These are phyloP conservation scores for Anorthoa munda DNA, from an alignment of 2,888 invertebrate genomes.

Conservation along the genomic window DNA sequence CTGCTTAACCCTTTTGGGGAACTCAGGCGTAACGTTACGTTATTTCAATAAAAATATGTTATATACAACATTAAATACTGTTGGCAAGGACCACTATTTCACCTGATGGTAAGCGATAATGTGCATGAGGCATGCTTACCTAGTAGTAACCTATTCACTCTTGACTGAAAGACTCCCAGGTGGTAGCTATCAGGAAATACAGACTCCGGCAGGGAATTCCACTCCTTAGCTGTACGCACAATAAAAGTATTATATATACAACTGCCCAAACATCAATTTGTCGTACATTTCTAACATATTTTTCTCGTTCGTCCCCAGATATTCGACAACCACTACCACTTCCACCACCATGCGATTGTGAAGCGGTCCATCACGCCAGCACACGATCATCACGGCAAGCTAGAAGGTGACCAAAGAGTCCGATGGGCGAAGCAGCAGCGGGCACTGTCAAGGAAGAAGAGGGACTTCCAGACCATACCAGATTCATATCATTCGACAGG, in stretches of 20 bases:
- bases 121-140: no score
- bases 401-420: slow-evolving; percentile 94
- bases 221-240: no score
- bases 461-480: slow-evolving; percentile 92
- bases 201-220: no score
- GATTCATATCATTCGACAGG: slow-evolving; percentile 79
- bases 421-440: slow-evolving; percentile 96
- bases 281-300: slow-evolving; percentile 13
- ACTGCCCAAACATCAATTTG: not conserved
- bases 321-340: slow-evolving; percentile 96
- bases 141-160: no score
- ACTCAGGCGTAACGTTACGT: not conserved
- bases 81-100: not conserved
- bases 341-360: slow-evolving; percentile 94
- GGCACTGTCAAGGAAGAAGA: slow-evolving; percentile 94
- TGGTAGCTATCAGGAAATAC: no score
- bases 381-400: slow-evolving; percentile 92
- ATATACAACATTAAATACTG: not conserved
- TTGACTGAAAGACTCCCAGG: no score
- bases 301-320: slow-evolving; percentile 92
- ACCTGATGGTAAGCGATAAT: no score
- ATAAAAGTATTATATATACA: no score
- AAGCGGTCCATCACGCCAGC: slow-evolving; percentile 95
- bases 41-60: not conserved
- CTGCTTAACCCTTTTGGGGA: no score